Evolutionary conservation across 2,797 vertebrate genomes (phyloP).

Genomic region (Coregonus sp.): DNA sequence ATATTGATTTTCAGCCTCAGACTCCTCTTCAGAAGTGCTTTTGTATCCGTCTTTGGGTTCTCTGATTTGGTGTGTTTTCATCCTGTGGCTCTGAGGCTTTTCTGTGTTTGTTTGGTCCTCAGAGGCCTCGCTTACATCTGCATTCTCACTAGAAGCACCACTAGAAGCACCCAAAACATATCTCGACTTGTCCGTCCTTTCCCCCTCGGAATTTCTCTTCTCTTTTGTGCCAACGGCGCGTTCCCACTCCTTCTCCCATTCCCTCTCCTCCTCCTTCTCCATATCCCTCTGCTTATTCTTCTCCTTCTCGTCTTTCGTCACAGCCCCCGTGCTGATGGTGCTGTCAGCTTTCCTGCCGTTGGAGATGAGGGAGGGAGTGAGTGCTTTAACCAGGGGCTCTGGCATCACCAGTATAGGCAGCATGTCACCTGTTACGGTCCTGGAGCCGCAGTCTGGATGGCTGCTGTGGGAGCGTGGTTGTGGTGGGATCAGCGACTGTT

Average conservation of each 20-base stretch:
- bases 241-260: not conserved
- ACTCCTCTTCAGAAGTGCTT: conserved; percentile 7
- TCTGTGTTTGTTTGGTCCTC: conserved; percentile 1
- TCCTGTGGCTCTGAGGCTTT: not conserved
- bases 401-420: conserved; percentile 40
- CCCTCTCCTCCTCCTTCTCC: not conserved
- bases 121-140: not conserved
- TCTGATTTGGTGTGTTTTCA: conserved; percentile 4
- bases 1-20: conserved; percentile 36
- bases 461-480: conserved; percentile 7
- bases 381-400: conserved; percentile 21
- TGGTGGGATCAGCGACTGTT: conserved; percentile 37
- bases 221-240: not conserved
- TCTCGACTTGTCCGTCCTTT: not conserved
- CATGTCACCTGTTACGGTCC: conserved; percentile 14
- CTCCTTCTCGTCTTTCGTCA: not conserved
- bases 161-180: not conserved
- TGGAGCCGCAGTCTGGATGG: conserved; percentile 11
- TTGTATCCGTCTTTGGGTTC: conserved; percentile 2
- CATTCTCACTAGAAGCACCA: not conserved
- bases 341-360: conserved; percentile 13
- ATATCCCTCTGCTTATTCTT: not conserved
- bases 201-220: not conserved
- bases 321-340: not conserved
- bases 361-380: conserved; percentile 1